Conservation (phyloP, 1,140 invertebrate genomes). For the Habropoda laboriosa region DNA sequence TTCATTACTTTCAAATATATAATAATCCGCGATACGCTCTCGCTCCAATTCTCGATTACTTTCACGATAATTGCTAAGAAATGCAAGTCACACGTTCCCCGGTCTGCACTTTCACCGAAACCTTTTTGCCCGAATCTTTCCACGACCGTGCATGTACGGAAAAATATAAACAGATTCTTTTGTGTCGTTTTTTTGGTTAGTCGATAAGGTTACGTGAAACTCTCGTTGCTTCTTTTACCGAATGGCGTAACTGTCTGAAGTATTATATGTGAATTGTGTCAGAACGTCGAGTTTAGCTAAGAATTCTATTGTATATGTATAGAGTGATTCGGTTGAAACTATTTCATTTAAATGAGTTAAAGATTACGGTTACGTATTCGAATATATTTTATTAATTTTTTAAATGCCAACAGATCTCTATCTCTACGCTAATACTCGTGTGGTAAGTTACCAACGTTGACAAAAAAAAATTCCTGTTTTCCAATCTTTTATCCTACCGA, state of each 20-base stretch:
- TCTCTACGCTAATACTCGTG: too few species aligned
- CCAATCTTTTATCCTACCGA: too few species aligned
- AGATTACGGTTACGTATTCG: too few species aligned
- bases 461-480: too few species aligned
- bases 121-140: conserved; percentile 3
- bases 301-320: too few species aligned
- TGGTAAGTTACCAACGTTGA: too few species aligned
- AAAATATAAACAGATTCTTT: not conserved
- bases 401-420: too few species aligned
- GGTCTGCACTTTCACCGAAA: conserved; percentile 50
- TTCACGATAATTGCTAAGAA: conserved; percentile 42
- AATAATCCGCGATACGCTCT: conserved; percentile 3
- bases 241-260: not conserved
- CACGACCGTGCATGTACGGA: not conserved
- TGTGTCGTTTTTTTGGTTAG: not conserved
- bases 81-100: conserved; percentile 39
- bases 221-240: not conserved
- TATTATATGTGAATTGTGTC: not conserved
- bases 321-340: too few species aligned
- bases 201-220: not conserved
- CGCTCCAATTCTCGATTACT: conserved; percentile 12
- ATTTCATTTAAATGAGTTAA: too few species aligned
- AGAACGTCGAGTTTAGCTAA: not conserved
- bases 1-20: not conserved
- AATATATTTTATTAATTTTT: too few species aligned